A percentile compares a stretch with the other conserved stretches of the same genome.
Evolutionary conservation across 2,797 vertebrate genomes (phyloP).

Genomic region (Enteromius argenteus): DNA sequence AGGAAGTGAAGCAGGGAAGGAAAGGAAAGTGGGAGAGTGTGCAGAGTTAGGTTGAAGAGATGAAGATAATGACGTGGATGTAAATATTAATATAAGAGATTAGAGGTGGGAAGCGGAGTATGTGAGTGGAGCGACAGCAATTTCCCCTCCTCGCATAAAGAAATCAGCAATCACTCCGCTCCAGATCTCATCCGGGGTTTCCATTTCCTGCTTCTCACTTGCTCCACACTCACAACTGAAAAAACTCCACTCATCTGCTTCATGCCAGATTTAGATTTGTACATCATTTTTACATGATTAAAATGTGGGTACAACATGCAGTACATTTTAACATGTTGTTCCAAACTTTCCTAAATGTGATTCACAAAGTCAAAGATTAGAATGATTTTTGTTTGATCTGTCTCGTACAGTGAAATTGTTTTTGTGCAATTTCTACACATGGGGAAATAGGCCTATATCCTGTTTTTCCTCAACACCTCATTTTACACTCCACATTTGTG

Average conservation of each 20-base stretch:
- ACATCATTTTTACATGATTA: not conserved
- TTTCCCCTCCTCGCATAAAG: constrained; percentile 19
- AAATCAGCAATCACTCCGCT: not conserved
- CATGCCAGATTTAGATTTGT: not conserved
- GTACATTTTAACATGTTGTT: not conserved
- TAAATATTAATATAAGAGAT: constrained; percentile 35
- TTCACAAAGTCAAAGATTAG: too few relatives aligned
- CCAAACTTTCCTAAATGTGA: not conserved
- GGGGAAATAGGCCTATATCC: too few relatives aligned
- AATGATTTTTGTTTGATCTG: too few relatives aligned
- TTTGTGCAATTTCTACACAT: not conserved
- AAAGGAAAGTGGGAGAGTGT: constrained; percentile 55
- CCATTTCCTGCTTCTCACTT: not conserved
- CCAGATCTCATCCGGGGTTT: constrained; percentile 10
- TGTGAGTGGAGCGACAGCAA: constrained; percentile 24
- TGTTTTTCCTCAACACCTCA: too few relatives aligned
- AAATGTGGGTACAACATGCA: not conserved
- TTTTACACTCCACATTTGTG: too few relatives aligned
- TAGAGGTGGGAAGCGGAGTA: not conserved
- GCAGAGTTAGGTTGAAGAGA: constrained; percentile 60
- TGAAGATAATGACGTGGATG: not conserved
- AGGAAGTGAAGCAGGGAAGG: constrained; percentile 55
- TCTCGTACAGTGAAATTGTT: not conserved
- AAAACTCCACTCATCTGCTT: not conserved
- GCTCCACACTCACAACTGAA: not conserved